A percentile compares a stretch with the other conserved stretches of the same genome.
Conservation (phyloP, 2,797 vertebrate genomes). For the Takifugu ocellatus region DNA sequence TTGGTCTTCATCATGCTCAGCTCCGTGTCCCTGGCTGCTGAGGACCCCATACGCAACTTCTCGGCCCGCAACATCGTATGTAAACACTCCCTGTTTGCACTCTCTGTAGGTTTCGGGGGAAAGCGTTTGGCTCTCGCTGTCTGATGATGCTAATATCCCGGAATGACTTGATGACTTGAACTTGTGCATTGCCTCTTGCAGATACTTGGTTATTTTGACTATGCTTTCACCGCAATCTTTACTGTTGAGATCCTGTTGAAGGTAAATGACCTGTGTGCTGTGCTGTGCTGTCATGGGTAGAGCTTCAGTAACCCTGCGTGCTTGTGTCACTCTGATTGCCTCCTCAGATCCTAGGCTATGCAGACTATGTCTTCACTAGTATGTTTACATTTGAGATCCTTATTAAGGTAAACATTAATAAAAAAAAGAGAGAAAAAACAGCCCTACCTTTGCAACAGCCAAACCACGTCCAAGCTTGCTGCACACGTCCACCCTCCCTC, state of each 20-base stretch:
- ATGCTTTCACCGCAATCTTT: constrained; percentile 99
- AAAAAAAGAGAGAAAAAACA: constrained; percentile 20
- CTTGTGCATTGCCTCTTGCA: constrained; percentile 85
- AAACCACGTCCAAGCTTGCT: constrained; percentile 68
- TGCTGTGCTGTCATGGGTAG: constrained; percentile 64
- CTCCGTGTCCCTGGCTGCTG: constrained; percentile 92
- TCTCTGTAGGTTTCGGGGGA: too few relatives aligned
- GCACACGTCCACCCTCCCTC: constrained; percentile 65
- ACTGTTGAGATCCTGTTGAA: constrained; percentile 99
- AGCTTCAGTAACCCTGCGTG: constrained; percentile 79
- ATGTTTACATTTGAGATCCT: constrained; percentile 99
- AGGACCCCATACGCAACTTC: constrained; percentile 94
- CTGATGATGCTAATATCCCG: constrained; percentile 29
- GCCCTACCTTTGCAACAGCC: constrained; percentile 67
- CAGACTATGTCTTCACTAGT: constrained; percentile 99
- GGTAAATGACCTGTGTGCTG: constrained; percentile 84
- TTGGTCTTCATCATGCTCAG: constrained; percentile 99
- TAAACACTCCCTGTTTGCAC: constrained; percentile 27
- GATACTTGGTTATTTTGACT: constrained; percentile 99
- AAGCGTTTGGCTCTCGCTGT: constrained; percentile 16
- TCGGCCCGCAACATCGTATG: constrained; percentile 95
- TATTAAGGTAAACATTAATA: constrained; percentile 86
- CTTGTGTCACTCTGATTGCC: constrained; percentile 78
- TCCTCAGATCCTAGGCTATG: constrained; percentile 97
- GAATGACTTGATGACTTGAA: constrained; percentile 56